These are phyloP conservation scores for Celastrina argiolus DNA, from an alignment of 2,888 invertebrate species.

Conservation along the genomic window DNA sequence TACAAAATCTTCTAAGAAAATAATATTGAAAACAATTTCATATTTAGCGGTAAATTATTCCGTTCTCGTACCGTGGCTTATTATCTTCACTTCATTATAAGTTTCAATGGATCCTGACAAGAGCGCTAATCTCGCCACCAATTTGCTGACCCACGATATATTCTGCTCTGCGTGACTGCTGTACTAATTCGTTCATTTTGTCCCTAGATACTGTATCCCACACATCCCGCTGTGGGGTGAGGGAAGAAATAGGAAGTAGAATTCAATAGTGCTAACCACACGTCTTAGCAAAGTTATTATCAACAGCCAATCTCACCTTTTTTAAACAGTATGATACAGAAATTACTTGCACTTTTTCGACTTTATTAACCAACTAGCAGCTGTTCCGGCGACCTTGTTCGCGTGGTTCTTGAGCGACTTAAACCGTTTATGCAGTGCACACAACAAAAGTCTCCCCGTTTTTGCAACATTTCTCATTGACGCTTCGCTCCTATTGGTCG, in stretches of 20 bases:
- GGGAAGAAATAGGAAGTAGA: not conserved
- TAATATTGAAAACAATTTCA: not conserved
- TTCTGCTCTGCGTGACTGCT: not conserved
- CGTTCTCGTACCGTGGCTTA: not conserved
- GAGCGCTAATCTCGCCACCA: constrained; percentile 15
- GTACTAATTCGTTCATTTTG: constrained; percentile 7
- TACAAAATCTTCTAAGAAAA: not conserved
- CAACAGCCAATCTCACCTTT: too few species aligned
- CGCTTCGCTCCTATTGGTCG: too few species aligned
- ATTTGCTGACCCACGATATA: constrained; percentile 18
- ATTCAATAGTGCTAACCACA: not conserved
- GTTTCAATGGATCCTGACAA: constrained; percentile 16
- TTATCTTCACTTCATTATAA: constrained; percentile 16
- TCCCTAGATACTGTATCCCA: not conserved
- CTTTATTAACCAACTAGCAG: too few species aligned
- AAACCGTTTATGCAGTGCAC: too few species aligned
- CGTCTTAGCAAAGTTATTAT: too few species aligned
- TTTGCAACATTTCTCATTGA: too few species aligned
- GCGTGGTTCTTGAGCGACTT: too few species aligned
- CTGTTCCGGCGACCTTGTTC: too few species aligned
- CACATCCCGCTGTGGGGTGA: not conserved
- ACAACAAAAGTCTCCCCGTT: too few species aligned
- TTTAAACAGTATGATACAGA: too few species aligned
- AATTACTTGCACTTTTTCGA: too few species aligned
- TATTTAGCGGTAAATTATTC: not conserved